Evolutionary conservation across 2,888 invertebrate species (phyloP).

Genomic region (Philhelius pedissequus): DNA sequence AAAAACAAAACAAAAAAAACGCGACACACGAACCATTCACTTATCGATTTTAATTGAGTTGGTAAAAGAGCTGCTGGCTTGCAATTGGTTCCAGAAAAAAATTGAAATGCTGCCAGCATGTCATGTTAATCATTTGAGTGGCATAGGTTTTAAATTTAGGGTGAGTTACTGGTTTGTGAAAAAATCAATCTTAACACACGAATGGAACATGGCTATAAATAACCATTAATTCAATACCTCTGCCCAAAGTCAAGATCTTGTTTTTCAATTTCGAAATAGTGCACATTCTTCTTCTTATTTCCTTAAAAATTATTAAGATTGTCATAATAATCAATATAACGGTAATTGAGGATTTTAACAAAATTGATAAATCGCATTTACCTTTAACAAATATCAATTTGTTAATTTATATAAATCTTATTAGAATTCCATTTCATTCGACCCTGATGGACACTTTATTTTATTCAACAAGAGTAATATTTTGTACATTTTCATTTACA

Average conservation of each 20-base stretch:
- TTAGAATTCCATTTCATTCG: too few species aligned
- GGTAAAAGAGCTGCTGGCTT: conserved; percentile 12
- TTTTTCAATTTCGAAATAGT: too few species aligned
- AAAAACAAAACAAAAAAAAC: background rate
- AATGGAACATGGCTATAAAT: too few species aligned
- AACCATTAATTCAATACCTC: too few species aligned
- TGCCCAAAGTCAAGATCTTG: too few species aligned
- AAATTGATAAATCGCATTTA: too few species aligned
- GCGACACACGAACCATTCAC: background rate
- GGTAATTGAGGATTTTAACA: too few species aligned
- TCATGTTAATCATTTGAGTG: background rate
- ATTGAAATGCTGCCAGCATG: background rate
- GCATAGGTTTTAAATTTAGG: background rate
- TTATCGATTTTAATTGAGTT: conserved; percentile 51
- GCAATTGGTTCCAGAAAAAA: background rate
- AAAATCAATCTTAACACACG: background rate
- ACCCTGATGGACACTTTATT: background rate
- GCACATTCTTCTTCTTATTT: too few species aligned
- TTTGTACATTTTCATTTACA: background rate
- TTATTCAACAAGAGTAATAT: background rate
- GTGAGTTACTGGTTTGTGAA: background rate
- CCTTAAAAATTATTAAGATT: too few species aligned
- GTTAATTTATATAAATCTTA: too few species aligned
- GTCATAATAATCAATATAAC: too few species aligned
- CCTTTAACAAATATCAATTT: too few species aligned